Evolutionary conservation across 2,113 vertebrate genomes (phyloP).

Genomic region (Mugil cephalus): DNA sequence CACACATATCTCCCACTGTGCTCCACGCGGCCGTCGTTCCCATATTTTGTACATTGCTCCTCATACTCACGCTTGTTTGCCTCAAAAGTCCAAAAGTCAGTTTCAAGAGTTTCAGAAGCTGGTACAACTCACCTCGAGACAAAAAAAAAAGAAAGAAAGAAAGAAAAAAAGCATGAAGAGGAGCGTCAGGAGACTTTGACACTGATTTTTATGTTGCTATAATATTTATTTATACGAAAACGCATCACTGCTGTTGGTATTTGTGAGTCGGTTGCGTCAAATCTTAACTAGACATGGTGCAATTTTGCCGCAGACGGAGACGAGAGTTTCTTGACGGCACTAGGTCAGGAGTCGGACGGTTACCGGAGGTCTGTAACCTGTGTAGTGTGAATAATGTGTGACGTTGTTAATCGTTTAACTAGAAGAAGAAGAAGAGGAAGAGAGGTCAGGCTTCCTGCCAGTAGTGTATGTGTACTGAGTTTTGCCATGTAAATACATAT

Average conservation of each 20-base stretch:
- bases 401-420: constrained; percentile 70
- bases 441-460: constrained; percentile 64
- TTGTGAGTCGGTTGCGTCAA: constrained; percentile 50
- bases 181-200: constrained; percentile 60
- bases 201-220: constrained; percentile 77
- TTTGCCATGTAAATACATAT: constrained; percentile 79
- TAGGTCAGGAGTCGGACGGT: constrained; percentile 47
- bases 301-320: constrained; percentile 35
- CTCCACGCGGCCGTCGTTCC: constrained; percentile 37
- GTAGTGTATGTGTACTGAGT: constrained; percentile 69
- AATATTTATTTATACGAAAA: constrained; percentile 84
- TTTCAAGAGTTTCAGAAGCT: constrained; percentile 12
- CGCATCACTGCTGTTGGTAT: constrained; percentile 66
- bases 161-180: constrained; percentile 50
- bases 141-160: background rate
- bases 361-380: constrained; percentile 53
- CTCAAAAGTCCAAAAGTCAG: constrained; percentile 9
- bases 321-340: constrained; percentile 32
- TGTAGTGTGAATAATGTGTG: constrained; percentile 69
- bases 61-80: constrained; percentile 2
- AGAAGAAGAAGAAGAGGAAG: constrained; percentile 62
- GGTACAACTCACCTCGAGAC: constrained; percentile 14
- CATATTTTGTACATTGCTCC: constrained; percentile 42
- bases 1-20: constrained; percentile 40
- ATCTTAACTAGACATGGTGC: constrained; percentile 19